A percentile compares a stretch with the other conserved stretches of the same genome.
Evolutionary conservation across 2,888 invertebrate species (phyloP).

Genomic region (Spisula subtruncata): DNA sequence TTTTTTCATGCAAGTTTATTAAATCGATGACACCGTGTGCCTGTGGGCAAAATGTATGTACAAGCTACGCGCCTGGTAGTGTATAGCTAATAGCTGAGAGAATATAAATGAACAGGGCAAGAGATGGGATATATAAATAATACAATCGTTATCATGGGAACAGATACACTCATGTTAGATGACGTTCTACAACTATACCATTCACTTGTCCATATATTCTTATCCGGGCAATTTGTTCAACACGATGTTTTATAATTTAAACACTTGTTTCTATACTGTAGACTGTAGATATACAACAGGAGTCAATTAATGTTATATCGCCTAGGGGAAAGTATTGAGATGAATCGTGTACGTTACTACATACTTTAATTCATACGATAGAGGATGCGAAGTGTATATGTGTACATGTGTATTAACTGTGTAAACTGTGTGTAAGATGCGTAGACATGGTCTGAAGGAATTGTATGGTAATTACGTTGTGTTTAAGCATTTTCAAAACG

Average conservation of each 20-base stretch:
- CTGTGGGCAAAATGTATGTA: neutral
- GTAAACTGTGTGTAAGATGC: neutral
- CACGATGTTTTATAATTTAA: neutral
- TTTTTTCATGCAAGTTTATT: no score
- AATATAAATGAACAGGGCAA: constrained; percentile 13
- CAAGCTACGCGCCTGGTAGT: neutral
- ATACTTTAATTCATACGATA: neutral
- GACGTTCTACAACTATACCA: neutral
- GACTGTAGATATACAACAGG: no score
- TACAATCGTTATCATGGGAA: constrained; percentile 29
- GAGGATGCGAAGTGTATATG: neutral
- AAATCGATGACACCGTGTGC: no score
- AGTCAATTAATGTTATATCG: neutral
- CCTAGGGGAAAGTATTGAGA: neutral
- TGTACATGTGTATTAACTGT: neutral
- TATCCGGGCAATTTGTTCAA: neutral
- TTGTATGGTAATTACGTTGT: neutral
- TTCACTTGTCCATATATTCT: neutral
- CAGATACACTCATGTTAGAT: neutral
- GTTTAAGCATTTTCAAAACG: neutral
- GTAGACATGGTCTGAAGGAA: neutral
- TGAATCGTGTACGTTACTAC: neutral
- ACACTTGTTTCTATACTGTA: neutral
- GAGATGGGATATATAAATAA: constrained; percentile 25
- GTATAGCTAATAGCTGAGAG: neutral